phyloP scores from a whole-genome alignment of 30 jellyfish, hydroid and myxozoan genomes.

The Aurelia sp. region DNA sequence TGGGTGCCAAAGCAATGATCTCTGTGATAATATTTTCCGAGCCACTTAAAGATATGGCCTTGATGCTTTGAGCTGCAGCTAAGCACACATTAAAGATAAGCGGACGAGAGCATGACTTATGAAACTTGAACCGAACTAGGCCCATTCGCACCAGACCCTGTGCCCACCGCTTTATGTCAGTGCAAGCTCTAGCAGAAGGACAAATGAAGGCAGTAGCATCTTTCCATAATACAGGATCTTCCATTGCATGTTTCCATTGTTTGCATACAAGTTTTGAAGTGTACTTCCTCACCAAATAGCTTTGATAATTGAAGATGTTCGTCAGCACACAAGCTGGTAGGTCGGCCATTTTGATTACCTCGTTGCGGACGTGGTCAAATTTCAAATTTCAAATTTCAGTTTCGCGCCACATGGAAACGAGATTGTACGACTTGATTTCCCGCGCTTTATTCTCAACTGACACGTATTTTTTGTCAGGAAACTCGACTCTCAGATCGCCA shows the following conservation, averaged over 20 bases:
- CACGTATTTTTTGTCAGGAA: too few species aligned
- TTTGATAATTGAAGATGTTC: constrained; percentile 27
- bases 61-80: constrained; percentile 6
- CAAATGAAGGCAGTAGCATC: constrained; percentile 32
- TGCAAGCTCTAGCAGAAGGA: constrained; percentile 27
- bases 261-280: constrained; percentile 42
- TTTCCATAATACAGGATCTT: constrained; percentile 46
- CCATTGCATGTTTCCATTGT: constrained; percentile 40
- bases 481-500: too few species aligned
- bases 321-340: constrained; percentile 22
- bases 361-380: background rate
- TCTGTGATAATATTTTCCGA: background rate
- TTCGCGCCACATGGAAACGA: constrained; percentile 6
- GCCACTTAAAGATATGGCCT: constrained; percentile 16
- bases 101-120: constrained; percentile 6
- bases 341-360: constrained; percentile 10
- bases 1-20: background rate
- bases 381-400: background rate
- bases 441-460: too few species aligned
- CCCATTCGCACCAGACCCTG: constrained; percentile 5
- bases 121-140: constrained; percentile 8
- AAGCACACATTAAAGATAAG: background rate
- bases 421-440: background rate
- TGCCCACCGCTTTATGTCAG: constrained; percentile 5
- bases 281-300: constrained; percentile 22